Evolutionary conservation across 2,797 vertebrate genomes (phyloP), one percentile per base, ranked within the genome.

Genomic region (Syngnathus rostellatus): DNA sequence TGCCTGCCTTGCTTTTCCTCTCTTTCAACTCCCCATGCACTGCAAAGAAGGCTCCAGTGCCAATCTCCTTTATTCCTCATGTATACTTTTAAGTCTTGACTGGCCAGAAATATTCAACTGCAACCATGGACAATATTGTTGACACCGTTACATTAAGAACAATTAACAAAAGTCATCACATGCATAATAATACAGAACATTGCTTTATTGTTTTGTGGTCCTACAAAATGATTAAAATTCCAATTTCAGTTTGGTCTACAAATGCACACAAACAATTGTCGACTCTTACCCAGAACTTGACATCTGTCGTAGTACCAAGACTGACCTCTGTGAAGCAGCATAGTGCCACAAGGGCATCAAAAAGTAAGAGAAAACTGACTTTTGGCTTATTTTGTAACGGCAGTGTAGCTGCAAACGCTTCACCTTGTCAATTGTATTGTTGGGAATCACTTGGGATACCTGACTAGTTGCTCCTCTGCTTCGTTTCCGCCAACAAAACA

Each of bases 1-100:
- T 82, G 85, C 85, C 83, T 83, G 82, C 77, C 70, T 76, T 16
- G 81, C 81, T 87, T 85, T 86, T 87, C 83, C 81, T 87, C 84
- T 83, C 83, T 87, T 88, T 85, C 77, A 88, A 86, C 80, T 67
- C 77, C 73, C 72, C 77, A 71, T 66, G 59, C 68, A 62, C 73
- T 62, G 70, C 41, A 68, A 69, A 71, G 80, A 73, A 72, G 75
- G 72, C 67, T 45, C 67, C 68, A 41, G 64, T 53, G 23, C 68
- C 14, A 11, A 70, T 76, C 69, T 82, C 73, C 68, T 66, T 53
- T 68, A 59, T 21, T 65, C 23, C 70, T 45, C n/a, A 25, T 58
- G 31, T 37, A 58, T 25, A 38, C 38, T 14, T 6, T 9, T 25
- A 17, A 58, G 14, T 53, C 50, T 53, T 53, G 50, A 53, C 50